Conservation (phyloP, 1,140 invertebrate species). For the Augochlora pura region DNA sequence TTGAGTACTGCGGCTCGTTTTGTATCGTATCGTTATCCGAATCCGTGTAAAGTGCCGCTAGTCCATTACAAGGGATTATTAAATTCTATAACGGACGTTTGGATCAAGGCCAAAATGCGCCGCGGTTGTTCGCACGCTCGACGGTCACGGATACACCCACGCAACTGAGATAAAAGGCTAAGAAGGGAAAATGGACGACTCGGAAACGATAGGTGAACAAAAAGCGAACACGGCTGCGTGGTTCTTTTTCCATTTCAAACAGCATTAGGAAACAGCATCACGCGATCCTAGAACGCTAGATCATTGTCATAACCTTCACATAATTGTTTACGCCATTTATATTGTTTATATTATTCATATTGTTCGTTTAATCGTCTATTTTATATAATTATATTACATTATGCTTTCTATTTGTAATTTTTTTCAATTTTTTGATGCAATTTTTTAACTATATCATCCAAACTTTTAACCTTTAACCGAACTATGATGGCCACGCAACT, state of each 20-base stretch:
- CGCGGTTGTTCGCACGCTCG: constrained; percentile 1
- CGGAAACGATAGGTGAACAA: constrained; percentile 16
- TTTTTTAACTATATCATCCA: no score
- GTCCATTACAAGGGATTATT: constrained; percentile 55
- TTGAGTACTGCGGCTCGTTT: constrained; percentile 13
- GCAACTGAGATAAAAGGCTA: constrained; percentile 27
- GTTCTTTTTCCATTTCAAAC: not conserved
- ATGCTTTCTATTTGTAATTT: no score
- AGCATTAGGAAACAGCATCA: not conserved
- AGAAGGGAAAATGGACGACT: not conserved
- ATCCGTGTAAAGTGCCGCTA: constrained; percentile 21
- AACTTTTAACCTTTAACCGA: no score
- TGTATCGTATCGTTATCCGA: constrained; percentile 28
- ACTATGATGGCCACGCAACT: no score
- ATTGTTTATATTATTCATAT: no score
- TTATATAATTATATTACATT: no score
- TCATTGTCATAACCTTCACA: no score
- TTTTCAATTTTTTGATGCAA: no score
- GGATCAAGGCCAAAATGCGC: constrained; percentile 35
- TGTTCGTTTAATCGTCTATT: no score
- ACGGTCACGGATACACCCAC: not conserved
- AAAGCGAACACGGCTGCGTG: not conserved
- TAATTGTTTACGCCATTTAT: no score
- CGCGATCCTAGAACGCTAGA: not conserved
- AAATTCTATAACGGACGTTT: constrained; percentile 54